Evolutionary conservation across 2,113 vertebrate genomes (phyloP), one percentile per base, ranked within the genome.

Genomic region (Albula glossodonta): DNA sequence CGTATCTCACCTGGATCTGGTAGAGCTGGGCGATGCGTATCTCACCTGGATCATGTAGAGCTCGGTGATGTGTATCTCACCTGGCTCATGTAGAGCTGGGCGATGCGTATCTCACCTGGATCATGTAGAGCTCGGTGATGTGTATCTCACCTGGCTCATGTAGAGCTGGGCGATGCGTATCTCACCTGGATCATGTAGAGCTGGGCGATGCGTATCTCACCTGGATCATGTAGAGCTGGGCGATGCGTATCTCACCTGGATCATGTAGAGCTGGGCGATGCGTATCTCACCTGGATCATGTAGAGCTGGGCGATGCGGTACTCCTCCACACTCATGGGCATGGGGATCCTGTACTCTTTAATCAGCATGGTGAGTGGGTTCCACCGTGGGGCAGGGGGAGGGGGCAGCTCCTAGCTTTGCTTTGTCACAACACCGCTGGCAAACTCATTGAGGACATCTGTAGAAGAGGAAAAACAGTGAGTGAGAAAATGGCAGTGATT

Each of bases 71-170:
- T 15, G 60, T 66, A 5, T 5, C 60, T 66, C 60, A 66, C 17
- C 60, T 66, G 60, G 17, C 19, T 22, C 60, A 66, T 66, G 60
- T 66, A 66, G 60, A 66, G 60, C 60, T 66, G 60, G 15, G 60
- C 17, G 2, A 19, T 66, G 17, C 3, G 60, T 66, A 66, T 19
- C 92, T 94, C 92, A 99, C 98, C 98, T 99, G 98, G 52, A 99
- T 99, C 98, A 99, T 99, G 93, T 99, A 99, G 81, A 99, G 97
- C 96, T 99, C 98, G 0, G 98, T 97, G 2, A 99, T 99, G 87
- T 98, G 97, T 41, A 41, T 41, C 31, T 41, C 31, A 41, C 31
- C 31, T 41, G 31, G 31, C 0, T 41, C 31, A 41, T 41, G 31
- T 41, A 99, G 81, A 99, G 96, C 96, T 99, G 98, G 0, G 98